Evolutionary conservation across 2,888 invertebrate species (phyloP).

Genomic region (Eledona agricola): DNA sequence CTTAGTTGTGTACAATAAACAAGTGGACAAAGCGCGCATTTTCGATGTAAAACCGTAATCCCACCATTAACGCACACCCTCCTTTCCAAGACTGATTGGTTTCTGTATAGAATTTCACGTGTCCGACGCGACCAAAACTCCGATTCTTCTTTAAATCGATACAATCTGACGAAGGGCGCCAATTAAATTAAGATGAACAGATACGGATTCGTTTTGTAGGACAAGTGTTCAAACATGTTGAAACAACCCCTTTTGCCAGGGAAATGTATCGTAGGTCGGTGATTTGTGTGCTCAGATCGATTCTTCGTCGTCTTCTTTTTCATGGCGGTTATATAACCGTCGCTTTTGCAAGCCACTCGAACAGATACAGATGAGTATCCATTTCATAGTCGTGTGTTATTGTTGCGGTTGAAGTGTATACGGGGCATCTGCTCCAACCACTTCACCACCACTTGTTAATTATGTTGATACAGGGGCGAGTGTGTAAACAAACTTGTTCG

Average conservation of each 20-base stretch:
- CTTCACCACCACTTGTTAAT: conserved; percentile 45
- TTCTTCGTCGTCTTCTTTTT: conserved; percentile 13
- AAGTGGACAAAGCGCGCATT: conserved; percentile 20
- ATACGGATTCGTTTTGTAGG: conserved; percentile 14
- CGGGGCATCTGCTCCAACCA: conserved; percentile 46
- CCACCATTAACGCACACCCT: conserved; percentile 22
- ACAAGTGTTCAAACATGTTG: conserved; percentile 20
- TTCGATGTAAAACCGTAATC: conserved; percentile 18
- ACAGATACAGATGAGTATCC: conserved; percentile 40
- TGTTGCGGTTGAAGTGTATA: conserved; percentile 42
- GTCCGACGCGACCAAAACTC: conserved; percentile 15
- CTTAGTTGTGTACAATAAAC: conserved; percentile 50
- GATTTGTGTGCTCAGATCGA: conserved; percentile 9
- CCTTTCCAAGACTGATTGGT: conserved; percentile 8
- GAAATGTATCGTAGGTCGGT: conserved; percentile 14
- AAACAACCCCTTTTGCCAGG: too few relatives aligned
- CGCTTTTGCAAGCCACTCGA: conserved; percentile 29
- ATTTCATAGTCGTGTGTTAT: conserved; percentile 46
- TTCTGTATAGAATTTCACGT: conserved; percentile 19
- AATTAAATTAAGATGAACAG: conserved; percentile 27
- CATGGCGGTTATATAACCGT: conserved; percentile 32
- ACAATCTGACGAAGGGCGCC: conserved; percentile 27
- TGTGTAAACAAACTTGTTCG: conserved; percentile 40
- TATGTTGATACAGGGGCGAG: conserved; percentile 41
- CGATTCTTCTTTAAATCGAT: conserved; percentile 31